Base-by-base conservation (phyloP, 2,113 vertebrate species). In the Dipodomys spectabilis region DNA sequence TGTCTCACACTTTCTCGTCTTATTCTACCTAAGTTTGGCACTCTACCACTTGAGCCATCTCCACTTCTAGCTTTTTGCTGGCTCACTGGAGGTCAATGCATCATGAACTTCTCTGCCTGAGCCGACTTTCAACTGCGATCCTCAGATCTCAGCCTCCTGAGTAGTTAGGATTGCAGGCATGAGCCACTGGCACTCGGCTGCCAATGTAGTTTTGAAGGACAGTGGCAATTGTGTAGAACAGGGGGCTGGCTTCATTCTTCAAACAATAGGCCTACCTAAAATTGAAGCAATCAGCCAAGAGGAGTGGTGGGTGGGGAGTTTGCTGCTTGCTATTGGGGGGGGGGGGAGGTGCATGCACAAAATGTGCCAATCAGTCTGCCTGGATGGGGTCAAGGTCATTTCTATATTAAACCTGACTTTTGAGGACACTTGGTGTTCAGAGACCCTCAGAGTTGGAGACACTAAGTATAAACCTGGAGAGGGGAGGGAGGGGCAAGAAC, bases 381-480 rank as follows among this genome's bases (percentile, higher is more conserved):
- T 3, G 49, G 71, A 75, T 0, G 22, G 10, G 27, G 39, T 62
- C 13, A 1, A 85, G 74, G 79, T 7, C 67, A 49, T 69, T 90
- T 82, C 79, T 23, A 13, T 62, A 82, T 73, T 62, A 57, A 86
- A 86, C 22, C 39, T 65, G 53, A 95, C 62, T 81, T 88, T 19
- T 67, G 35, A 80, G 64, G 67, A 67, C 39, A 27, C 49, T 91
- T 79, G 30, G 3, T n/a, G 49, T 49, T 85, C 80, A 32, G 65
- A 84, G 19, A 68, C 39, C 65, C 78, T 78, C 78, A 8, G 82
- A 35, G 44, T 64, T 53, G 57, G 60, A 88, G 18, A 71, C 16
- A 44, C 20, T 19, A 68, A 86, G 80, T 62, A 65, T 28, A 65
- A 25, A 49, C 35, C 68, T 83, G 73, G 86, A 92, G 71, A 39